phyloP scores from a whole-genome alignment of 2,113 vertebrate species.

The Poecile atricapillus region DNA sequence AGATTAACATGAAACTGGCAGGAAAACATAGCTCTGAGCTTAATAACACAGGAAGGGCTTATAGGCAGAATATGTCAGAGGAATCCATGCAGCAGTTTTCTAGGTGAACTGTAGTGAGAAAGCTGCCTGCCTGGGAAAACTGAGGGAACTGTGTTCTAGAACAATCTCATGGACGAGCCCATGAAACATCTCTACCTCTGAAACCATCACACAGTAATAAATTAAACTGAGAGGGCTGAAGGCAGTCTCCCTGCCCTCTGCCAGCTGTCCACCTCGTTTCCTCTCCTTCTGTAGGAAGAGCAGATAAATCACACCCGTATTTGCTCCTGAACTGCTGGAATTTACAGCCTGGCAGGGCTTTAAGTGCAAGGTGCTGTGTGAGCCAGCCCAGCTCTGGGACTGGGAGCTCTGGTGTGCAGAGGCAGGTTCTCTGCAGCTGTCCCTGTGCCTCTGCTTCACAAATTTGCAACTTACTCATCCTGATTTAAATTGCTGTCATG shows the following conservation, averaged over 20 bases:
- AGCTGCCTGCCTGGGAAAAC: not conserved
- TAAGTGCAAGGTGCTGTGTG: not conserved
- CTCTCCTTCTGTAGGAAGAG: not conserved
- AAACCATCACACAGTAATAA: not conserved
- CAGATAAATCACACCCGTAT: not conserved
- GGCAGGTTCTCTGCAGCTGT: not conserved
- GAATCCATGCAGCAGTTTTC: not conserved
- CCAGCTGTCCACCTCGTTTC: not conserved
- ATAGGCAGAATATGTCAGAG: not conserved
- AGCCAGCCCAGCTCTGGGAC: not conserved
- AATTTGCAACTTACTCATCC: not conserved
- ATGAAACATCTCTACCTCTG: not conserved
- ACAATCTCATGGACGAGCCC: not conserved
- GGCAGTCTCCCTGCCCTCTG: not conserved
- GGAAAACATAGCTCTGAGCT: not conserved
- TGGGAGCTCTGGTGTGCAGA: not conserved
- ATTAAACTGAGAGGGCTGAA: not conserved
- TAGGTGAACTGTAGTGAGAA: not conserved
- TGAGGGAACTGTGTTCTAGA: not conserved
- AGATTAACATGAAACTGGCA: not conserved
- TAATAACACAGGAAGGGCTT: not conserved
- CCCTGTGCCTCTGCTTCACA: not conserved
- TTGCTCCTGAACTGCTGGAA: not conserved
- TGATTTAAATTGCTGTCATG: not conserved
- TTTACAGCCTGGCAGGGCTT: not conserved